These are phyloP conservation scores for Chrysina gloriosa DNA, from an alignment of 2,888 invertebrate species.

Conservation along the genomic window DNA sequence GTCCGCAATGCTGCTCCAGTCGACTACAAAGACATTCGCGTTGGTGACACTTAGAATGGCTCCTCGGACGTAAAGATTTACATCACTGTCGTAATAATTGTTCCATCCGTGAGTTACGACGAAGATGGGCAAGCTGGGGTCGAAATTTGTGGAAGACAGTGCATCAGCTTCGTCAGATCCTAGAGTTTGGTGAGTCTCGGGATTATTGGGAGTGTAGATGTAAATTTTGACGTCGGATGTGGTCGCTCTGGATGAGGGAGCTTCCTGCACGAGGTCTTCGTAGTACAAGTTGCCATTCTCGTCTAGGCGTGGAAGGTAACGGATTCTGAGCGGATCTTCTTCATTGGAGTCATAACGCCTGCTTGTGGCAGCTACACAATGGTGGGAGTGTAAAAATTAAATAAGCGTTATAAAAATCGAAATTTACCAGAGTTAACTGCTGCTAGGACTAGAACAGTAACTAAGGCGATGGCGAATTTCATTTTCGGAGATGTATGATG, in stretches of 20 bases:
- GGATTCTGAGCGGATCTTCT: constrained; percentile 31
- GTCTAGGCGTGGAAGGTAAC: constrained; percentile 38
- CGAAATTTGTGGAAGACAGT: not conserved
- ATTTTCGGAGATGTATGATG: no score
- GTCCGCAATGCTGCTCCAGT: constrained; percentile 55
- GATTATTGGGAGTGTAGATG: constrained; percentile 52
- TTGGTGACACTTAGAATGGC: constrained; percentile 53
- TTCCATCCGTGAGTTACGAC: constrained; percentile 60
- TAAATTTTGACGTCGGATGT: constrained; percentile 52
- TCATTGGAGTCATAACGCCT: constrained; percentile 24
- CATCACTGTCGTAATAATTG: constrained; percentile 51
- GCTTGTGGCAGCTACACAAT: no score
- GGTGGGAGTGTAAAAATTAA: no score
- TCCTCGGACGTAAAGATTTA: constrained; percentile 50
- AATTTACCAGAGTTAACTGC: no score
- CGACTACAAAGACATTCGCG: constrained; percentile 59
- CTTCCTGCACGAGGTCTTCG: constrained; percentile 42
- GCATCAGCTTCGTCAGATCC: constrained; percentile 10
- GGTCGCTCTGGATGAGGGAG: constrained; percentile 26
- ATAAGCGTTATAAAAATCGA: no score
- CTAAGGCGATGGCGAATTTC: no score
- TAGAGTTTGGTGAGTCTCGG: constrained; percentile 40
- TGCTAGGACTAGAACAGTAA: no score
- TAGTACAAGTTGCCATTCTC: constrained; percentile 42
- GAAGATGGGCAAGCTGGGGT: constrained; percentile 48